Evolutionary conservation across 2,797 vertebrate genomes (phyloP).

Genomic region (Euthynnus affinis): DNA sequence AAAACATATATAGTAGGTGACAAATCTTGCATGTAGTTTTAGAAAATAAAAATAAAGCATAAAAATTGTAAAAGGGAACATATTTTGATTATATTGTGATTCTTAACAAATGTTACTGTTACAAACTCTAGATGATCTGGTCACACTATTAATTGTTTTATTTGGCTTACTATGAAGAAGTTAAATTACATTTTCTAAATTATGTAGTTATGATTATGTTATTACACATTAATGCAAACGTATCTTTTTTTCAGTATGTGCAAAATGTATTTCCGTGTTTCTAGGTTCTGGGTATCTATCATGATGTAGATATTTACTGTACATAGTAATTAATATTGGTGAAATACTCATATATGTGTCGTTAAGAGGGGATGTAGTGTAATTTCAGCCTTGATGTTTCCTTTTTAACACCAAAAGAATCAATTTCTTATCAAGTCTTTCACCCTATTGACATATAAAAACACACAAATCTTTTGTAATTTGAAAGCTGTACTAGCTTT

Average conservation of each 20-base stretch:
- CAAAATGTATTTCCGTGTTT: slow-evolving; percentile 1
- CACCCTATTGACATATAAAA: slow-evolving; percentile 24
- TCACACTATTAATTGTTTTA: not conserved
- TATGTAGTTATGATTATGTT: not conserved
- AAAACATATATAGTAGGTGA: not conserved
- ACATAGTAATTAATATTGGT: not conserved
- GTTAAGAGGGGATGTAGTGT: not conserved
- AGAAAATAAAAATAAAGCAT: not conserved
- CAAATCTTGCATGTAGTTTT: not conserved
- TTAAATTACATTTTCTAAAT: not conserved
- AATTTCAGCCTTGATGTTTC: not conserved
- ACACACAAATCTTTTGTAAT: slow-evolving; percentile 50
- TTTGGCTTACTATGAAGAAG: not conserved
- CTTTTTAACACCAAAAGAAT: not conserved
- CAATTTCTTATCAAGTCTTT: not conserved
- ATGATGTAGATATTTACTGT: not conserved
- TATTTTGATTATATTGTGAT: not conserved
- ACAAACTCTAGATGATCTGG: not conserved
- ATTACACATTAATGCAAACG: not conserved
- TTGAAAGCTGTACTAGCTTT: slow-evolving; percentile 35
- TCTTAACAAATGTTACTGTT: not conserved
- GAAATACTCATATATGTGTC: not conserved
- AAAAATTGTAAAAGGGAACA: not conserved
- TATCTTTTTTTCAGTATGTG: too few species aligned
- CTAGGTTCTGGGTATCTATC: not conserved